Conservation (phyloP, 2,888 invertebrate genomes). For the Epistrophella euchroma region DNA sequence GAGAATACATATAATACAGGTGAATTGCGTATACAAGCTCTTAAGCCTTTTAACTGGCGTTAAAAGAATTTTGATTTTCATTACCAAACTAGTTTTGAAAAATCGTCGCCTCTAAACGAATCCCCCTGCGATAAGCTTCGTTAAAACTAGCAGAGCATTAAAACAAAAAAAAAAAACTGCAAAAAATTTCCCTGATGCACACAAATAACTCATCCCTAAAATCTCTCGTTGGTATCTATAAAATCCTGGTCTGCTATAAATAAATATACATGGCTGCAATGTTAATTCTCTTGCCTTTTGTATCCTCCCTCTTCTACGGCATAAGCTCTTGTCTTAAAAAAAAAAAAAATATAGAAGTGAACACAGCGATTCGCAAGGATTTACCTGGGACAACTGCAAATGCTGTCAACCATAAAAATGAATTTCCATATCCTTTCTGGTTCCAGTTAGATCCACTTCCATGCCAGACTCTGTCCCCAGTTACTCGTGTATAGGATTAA, state of each 20-base stretch:
- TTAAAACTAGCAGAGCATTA: constrained; percentile 10
- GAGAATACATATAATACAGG: no score
- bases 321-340: constrained; percentile 15
- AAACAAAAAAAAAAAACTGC: background rate
- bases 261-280: background rate
- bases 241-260: background rate
- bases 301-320: background rate
- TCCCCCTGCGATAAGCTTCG: background rate
- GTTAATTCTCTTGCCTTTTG: constrained; percentile 5
- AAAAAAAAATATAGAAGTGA: constrained; percentile 19
- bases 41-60: no score
- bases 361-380: constrained; percentile 34
- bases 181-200: background rate
- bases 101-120: background rate
- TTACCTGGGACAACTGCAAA: constrained; percentile 38
- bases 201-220: constrained; percentile 19
- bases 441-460: background rate
- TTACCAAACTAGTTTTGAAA: background rate
- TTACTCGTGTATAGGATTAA: constrained; percentile 49
- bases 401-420: constrained; percentile 62
- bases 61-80: background rate
- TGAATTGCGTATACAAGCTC: no score
- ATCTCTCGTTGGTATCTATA: background rate
- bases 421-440: constrained; percentile 50
- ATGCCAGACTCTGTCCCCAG: background rate